phyloP scores from a whole-genome alignment of 2,888 invertebrate genomes.

The Sicus ferrugineus region DNA sequence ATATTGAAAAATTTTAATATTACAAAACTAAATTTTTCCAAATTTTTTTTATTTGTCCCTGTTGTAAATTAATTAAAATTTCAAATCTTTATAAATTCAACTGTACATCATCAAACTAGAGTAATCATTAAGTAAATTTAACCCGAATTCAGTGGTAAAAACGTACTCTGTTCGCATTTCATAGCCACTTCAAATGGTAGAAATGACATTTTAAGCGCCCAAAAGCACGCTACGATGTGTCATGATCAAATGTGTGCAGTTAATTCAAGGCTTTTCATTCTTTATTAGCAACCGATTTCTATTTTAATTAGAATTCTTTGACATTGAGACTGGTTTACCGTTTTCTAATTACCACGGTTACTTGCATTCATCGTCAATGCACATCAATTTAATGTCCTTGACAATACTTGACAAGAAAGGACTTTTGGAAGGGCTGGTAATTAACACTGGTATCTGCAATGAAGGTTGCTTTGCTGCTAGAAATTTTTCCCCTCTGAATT shows the following conservation, averaged over 20 bases:
- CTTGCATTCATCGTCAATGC: background rate
- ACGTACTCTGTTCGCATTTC: background rate
- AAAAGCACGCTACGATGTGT: background rate
- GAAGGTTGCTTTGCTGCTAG: too few relatives aligned
- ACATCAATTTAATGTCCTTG: background rate
- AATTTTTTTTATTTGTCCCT: background rate
- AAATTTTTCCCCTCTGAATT: too few relatives aligned
- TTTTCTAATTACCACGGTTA: background rate
- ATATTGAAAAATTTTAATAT: background rate
- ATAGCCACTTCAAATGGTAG: too few relatives aligned
- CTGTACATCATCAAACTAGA: too few relatives aligned
- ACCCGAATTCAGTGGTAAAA: too few relatives aligned
- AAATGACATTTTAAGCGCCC: background rate
- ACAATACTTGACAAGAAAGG: too few relatives aligned
- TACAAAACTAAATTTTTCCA: background rate
- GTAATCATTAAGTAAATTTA: background rate
- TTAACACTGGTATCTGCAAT: too few relatives aligned
- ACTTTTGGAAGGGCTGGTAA: too few relatives aligned
- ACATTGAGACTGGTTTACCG: background rate
- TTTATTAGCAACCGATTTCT: background rate
- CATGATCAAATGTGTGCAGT: background rate
- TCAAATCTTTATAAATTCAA: too few relatives aligned
- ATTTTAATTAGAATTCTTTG: background rate
- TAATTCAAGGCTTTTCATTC: background rate
- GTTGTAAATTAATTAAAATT: background rate